Evolutionary conservation across 2,113 vertebrate genomes (phyloP).

Genomic region (Albula glossodonta): DNA sequence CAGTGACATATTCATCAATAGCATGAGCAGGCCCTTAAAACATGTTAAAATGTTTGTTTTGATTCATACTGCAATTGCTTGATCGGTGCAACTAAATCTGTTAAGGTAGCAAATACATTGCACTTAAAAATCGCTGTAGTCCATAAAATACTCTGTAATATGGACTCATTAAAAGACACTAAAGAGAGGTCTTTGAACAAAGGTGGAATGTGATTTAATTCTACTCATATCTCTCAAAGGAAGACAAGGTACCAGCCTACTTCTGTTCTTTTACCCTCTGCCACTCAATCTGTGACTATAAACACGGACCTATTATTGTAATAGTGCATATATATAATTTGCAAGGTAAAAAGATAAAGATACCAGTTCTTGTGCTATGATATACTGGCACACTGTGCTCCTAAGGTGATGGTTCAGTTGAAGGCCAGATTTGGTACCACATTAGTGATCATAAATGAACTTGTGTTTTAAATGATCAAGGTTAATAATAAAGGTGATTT

Average conservation of each 20-base stretch:
- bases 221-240: neutral
- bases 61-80: neutral
- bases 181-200: neutral
- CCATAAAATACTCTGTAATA: neutral
- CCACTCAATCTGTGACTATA: neutral
- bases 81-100: neutral
- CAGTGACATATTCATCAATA: too few relatives aligned
- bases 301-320: neutral
- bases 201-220: neutral
- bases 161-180: neutral
- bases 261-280: neutral
- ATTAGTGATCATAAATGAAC: neutral
- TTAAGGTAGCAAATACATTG: neutral
- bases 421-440: neutral
- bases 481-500: constrained; percentile 8
- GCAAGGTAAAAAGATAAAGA: neutral
- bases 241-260: neutral
- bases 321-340: neutral
- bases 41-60: too few relatives aligned
- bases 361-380: neutral
- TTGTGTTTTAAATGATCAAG: constrained; percentile 5
- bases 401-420: neutral
- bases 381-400: neutral
- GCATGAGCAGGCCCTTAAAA: too few relatives aligned
- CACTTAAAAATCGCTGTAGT: neutral